phyloP scores from a whole-genome alignment of 2,113 vertebrate species.

The Phalacrocorax brasilianus region DNA sequence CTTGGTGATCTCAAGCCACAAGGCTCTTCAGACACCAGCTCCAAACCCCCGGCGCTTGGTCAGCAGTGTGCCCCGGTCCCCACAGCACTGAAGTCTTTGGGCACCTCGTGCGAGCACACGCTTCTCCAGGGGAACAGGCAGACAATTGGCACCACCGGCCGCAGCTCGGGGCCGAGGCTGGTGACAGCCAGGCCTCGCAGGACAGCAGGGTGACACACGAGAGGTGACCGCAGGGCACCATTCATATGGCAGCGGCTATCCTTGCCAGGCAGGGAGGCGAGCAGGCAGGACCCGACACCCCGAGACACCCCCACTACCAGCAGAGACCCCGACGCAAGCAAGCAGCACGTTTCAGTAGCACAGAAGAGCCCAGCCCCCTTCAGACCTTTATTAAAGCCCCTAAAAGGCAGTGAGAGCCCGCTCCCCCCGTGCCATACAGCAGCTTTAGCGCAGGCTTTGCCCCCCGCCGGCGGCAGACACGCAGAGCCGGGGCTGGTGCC shows the following conservation, averaged over 20 bases:
- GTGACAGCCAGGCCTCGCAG: neutral
- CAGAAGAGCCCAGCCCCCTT: neutral
- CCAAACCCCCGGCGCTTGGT: rapidly evolving
- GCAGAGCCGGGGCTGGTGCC: neutral
- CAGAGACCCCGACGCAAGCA: neutral
- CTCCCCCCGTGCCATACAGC: neutral
- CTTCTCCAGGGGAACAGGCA: neutral
- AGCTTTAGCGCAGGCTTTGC: neutral
- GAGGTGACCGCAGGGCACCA: neutral
- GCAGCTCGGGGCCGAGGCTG: rapidly evolving
- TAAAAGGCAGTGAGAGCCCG: neutral
- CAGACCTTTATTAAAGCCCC: conserved; percentile 5
- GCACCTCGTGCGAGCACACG: rapidly evolving
- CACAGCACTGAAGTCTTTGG: no score
- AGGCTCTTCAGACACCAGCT: neutral
- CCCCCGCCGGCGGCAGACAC: rapidly evolving
- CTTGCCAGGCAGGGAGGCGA: neutral
- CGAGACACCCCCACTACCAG: neutral
- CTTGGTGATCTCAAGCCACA: neutral
- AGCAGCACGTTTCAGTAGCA: neutral
- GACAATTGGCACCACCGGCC: rapidly evolving
- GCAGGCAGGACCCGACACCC: neutral
- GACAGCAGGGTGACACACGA: neutral
- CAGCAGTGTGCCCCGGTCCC: rapidly evolving
- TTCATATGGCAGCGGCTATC: rapidly evolving